phyloP scores from a whole-genome alignment of 2,113 vertebrate species.

The Telmatochromis sp. region DNA sequence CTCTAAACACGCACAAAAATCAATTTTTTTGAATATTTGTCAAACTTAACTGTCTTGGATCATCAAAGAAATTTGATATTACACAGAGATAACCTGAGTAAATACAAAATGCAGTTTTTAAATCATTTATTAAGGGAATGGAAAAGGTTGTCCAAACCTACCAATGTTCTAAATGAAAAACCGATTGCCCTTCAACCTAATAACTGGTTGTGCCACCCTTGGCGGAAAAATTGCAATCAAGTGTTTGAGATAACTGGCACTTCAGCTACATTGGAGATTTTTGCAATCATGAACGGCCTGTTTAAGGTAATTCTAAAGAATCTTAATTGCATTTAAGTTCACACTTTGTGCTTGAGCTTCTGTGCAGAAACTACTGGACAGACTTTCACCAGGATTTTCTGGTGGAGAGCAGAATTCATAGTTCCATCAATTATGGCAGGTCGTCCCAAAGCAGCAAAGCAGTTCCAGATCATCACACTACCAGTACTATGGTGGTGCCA shows the following conservation, averaged over 20 bases:
- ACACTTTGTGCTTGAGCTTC: background rate
- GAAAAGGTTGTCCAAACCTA: background rate
- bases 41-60: accelerated
- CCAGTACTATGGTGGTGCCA: background rate
- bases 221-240: background rate
- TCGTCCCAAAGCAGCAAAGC: accelerated
- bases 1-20: accelerated
- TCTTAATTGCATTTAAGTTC: background rate
- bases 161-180: background rate
- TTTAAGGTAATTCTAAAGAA: background rate
- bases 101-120: background rate
- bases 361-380: background rate
- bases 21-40: background rate
- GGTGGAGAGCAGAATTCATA: background rate
- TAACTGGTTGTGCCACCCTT: background rate
- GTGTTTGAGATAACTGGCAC: background rate
- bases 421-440: background rate
- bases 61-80: background rate
- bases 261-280: background rate
- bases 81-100: background rate
- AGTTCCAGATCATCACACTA: background rate
- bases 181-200: background rate
- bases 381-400: background rate
- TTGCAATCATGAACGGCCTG: background rate
- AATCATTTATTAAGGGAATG: background rate